Conservation (phyloP, 2,888 invertebrate genomes). For the Mellilla xanthometata region DNA sequence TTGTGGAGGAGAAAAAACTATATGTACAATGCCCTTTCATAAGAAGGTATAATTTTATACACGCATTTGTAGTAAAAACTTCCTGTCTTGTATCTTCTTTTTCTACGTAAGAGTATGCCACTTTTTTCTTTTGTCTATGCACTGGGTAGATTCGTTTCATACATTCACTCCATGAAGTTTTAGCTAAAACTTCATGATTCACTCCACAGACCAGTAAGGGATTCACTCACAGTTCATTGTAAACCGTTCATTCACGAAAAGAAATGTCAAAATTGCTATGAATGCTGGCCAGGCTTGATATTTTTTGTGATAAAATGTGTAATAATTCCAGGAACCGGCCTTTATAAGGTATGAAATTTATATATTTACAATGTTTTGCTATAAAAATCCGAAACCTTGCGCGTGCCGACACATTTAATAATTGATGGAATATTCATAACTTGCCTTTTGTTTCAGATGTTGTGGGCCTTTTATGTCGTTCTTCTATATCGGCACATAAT, state of each 20-base stretch:
- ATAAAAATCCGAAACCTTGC: neutral
- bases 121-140: too few relatives aligned
- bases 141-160: too few relatives aligned
- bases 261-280: constrained; percentile 41
- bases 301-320: constrained; percentile 48
- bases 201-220: too few relatives aligned
- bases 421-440: constrained; percentile 55
- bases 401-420: constrained; percentile 14
- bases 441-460: constrained; percentile 74
- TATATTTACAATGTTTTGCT: constrained; percentile 9
- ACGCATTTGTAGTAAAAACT: too few relatives aligned
- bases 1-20: too few relatives aligned
- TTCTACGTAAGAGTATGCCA: too few relatives aligned
- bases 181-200: too few relatives aligned
- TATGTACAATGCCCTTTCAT: too few relatives aligned
- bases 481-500: constrained; percentile 64
- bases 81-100: too few relatives aligned
- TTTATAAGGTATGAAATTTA: constrained; percentile 45
- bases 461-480: constrained; percentile 69
- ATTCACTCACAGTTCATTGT: too few relatives aligned
- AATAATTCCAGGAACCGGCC: constrained; percentile 40
- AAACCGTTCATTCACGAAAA: neutral
- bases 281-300: constrained; percentile 43
- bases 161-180: too few relatives aligned
- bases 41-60: too few relatives aligned